These are phyloP conservation scores for Muscicapa comitata DNA, from an alignment of 2,797 vertebrate species.

Conservation along the genomic window DNA sequence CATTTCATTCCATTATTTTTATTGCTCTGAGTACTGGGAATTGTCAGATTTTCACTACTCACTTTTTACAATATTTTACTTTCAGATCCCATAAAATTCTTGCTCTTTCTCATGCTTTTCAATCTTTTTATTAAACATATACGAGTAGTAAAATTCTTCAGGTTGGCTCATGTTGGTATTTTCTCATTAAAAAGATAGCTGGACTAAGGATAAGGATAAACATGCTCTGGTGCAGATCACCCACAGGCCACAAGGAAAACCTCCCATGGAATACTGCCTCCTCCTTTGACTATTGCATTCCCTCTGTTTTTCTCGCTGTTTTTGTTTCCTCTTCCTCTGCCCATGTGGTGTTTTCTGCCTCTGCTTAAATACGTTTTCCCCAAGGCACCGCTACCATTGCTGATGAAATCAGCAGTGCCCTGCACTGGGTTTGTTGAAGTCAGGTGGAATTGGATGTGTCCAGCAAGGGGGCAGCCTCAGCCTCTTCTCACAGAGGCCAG, in stretches of 20 bases:
- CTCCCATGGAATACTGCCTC: neutral
- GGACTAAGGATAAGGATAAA: neutral
- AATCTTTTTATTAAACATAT: neutral
- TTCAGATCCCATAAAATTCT: neutral
- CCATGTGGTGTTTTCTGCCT: neutral
- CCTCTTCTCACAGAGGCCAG: neutral
- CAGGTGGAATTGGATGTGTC: neutral
- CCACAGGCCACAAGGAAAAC: neutral
- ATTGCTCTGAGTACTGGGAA: neutral
- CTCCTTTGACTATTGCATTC: neutral
- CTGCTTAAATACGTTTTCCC: neutral
- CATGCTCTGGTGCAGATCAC: neutral
- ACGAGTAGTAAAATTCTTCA: neutral
- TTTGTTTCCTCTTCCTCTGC: neutral
- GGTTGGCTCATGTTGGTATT: neutral
- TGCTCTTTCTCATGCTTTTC: neutral
- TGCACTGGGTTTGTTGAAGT: fast-evolving
- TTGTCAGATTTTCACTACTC: neutral
- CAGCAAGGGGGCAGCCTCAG: neutral
- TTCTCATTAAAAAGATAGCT: neutral
- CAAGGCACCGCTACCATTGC: neutral
- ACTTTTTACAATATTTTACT: neutral
- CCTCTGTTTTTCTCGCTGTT: neutral
- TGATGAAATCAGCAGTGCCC: neutral
- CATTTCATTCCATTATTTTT: neutral